Base-by-base conservation (phyloP, 1,140 invertebrate species). In the Pogonognathellus flavescens region DNA sequence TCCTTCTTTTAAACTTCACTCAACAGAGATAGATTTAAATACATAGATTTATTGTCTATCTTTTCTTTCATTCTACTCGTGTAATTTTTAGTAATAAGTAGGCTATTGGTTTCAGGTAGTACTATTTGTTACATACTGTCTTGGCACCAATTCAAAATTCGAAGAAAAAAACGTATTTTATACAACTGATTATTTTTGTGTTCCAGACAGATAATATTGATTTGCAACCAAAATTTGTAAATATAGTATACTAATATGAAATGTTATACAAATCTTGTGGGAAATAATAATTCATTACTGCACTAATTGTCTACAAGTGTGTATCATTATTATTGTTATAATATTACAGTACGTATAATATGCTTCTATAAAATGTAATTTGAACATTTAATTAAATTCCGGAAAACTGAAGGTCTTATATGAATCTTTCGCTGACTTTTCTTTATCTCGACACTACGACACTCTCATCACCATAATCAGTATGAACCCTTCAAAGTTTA, bases 101-200 rank as follows among this genome's bases (percentile, higher is more conserved):
- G 31, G 31, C 6, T 41, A 41, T 41, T 41, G 6, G 31, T 1
- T 41, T 3, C 6, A 41, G 31, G 31, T 41, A 41, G 31, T 41
- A 41, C n/a, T 41, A 41, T 41, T 41, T 41, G 31, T 41, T 41
- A 41, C 31, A 41, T 41, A 76, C 9, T 49, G 16, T 50, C 70
- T 76, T 76, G 70, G 70, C 70, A 76, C 70, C 70, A 76, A 76
- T 76, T 76, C 9, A 76, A 76, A 57, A 57, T 57, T 57, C 53
- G 1, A 57, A 13, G n/a, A n/a, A 13, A 14, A n/a, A n/a, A 57
- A 57, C 1, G n/a, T 9, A n/a, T 14, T 14, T 14, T 13, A n/a
- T 57, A 57, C 11, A 57, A 50, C 11, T 31, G 22, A 6, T 31
- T 20, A 20, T 25, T 25, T 6, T 31, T 31, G 14, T 31, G 2